These are phyloP conservation scores for Gastracanthus pulcherrimus DNA, from an alignment of 2,888 invertebrate species.

Conservation along the genomic window DNA sequence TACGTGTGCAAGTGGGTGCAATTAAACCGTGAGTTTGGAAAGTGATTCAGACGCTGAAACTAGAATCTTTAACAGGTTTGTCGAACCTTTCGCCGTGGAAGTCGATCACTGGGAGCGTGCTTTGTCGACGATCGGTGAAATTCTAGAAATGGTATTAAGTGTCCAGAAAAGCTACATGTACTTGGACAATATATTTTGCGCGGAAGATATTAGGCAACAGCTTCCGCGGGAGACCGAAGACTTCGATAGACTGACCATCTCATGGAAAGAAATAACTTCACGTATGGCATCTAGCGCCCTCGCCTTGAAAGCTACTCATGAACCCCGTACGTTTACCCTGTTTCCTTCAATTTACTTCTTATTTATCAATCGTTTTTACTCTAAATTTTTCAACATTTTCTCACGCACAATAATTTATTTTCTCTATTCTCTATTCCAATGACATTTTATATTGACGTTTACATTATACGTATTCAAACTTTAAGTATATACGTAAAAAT, in stretches of 20 bases:
- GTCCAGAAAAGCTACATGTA: constrained; percentile 93
- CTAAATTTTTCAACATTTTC: neutral
- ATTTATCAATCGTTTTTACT: neutral
- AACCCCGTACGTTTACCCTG: constrained; percentile 75
- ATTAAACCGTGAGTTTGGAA: constrained; percentile 9
- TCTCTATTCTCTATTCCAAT: no score
- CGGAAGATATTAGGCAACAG: constrained; percentile 92
- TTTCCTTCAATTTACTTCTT: neutral
- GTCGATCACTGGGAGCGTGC: constrained; percentile 93
- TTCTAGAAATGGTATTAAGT: constrained; percentile 87
- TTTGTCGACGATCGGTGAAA: constrained; percentile 89
- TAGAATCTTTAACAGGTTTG: constrained; percentile 80
- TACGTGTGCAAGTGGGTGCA: neutral
- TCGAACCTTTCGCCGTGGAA: constrained; percentile 90
- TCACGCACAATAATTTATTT: no score
- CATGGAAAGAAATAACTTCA: constrained; percentile 67
- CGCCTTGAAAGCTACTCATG: constrained; percentile 67
- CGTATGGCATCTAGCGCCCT: constrained; percentile 65
- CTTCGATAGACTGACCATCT: constrained; percentile 85
- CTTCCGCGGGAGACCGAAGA: constrained; percentile 87
- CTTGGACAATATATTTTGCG: constrained; percentile 92
- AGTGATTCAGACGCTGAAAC: constrained; percentile 12
- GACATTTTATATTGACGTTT: no score
- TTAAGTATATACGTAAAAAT: no score
- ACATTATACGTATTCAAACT: no score